Conservation (phyloP, 1,140 invertebrate genomes). For the Drosophila pruinosa region DNA sequence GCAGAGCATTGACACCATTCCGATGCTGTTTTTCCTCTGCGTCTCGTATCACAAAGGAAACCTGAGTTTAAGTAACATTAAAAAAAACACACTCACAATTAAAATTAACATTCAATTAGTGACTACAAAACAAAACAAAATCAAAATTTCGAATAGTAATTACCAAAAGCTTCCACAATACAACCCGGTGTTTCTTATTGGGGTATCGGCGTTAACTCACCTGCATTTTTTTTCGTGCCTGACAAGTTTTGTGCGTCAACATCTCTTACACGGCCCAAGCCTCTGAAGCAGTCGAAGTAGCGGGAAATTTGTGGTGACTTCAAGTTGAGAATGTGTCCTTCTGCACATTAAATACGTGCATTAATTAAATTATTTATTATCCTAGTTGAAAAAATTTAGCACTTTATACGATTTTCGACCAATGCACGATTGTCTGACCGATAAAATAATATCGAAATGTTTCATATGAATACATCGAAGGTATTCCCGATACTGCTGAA, state of each 20-base stretch:
- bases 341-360: constrained; percentile 45
- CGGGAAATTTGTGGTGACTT: constrained; percentile 44
- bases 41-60: constrained; percentile 99
- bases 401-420: constrained; percentile 42
- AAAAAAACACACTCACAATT: no score
- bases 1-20: constrained; percentile 97
- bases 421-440: constrained; percentile 19
- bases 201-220: constrained; percentile 75
- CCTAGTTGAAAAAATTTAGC: constrained; percentile 46
- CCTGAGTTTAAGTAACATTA: constrained; percentile 84
- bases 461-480: neutral
- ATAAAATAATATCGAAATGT: constrained; percentile 29
- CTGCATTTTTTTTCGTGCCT: constrained; percentile 88
- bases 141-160: neutral
- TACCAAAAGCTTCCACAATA: neutral
- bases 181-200: constrained; percentile 48
- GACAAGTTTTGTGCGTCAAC: constrained; percentile 83
- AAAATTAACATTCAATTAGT: no score
- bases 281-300: constrained; percentile 31
- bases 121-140: no score
- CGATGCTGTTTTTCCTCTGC: constrained; percentile 96
- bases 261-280: constrained; percentile 56
- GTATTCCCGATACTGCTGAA: no score
- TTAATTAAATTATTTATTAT: constrained; percentile 41
- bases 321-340: constrained; percentile 31